Conservation (phyloP, 2,888 invertebrate species). For the Zaprionus lineosus region DNA sequence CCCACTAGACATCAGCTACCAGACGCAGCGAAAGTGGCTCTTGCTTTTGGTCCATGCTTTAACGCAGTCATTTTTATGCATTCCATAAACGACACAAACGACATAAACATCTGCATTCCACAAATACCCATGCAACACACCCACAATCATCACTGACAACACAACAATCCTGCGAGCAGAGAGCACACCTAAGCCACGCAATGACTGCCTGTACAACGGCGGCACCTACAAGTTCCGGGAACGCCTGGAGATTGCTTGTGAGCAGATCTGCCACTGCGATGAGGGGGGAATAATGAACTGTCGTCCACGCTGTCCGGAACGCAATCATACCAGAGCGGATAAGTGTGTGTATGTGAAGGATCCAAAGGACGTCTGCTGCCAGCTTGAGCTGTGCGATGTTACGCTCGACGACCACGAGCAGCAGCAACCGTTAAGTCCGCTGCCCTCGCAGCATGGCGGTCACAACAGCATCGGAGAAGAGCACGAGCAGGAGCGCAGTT, state of each 20-base stretch:
- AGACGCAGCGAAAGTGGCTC: constrained; percentile 15
- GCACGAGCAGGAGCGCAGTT: constrained; percentile 41
- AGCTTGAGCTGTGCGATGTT: constrained; percentile 92
- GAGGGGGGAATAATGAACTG: constrained; percentile 89
- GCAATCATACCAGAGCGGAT: constrained; percentile 85
- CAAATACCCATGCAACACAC: constrained; percentile 26
- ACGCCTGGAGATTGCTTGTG: constrained; percentile 91
- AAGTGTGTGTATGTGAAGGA: constrained; percentile 92
- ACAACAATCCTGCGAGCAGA: constrained; percentile 40
- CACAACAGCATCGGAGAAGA: constrained; percentile 67
- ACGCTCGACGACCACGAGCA: constrained; percentile 90
- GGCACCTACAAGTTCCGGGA: constrained; percentile 88
- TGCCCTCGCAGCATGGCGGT: constrained; percentile 52
- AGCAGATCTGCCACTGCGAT: constrained; percentile 90
- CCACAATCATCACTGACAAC: constrained; percentile 11
- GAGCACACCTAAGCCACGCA: constrained; percentile 70
- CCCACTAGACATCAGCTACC: not conserved
- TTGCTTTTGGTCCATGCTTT: constrained; percentile 52
- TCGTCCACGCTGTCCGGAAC: constrained; percentile 87
- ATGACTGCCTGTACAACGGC: constrained; percentile 84
- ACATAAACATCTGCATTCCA: constrained; percentile 42
- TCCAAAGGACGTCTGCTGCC: constrained; percentile 92
- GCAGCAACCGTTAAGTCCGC: constrained; percentile 43
- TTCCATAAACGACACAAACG: constrained; percentile 59
- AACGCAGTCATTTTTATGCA: constrained; percentile 61